A percentile compares a stretch with the other conserved stretches of the same genome.
Evolutionary conservation across 37 sponge, comb jelly and placozoan genomes (phyloP).

Genomic region (Tethya wilhelma): DNA sequence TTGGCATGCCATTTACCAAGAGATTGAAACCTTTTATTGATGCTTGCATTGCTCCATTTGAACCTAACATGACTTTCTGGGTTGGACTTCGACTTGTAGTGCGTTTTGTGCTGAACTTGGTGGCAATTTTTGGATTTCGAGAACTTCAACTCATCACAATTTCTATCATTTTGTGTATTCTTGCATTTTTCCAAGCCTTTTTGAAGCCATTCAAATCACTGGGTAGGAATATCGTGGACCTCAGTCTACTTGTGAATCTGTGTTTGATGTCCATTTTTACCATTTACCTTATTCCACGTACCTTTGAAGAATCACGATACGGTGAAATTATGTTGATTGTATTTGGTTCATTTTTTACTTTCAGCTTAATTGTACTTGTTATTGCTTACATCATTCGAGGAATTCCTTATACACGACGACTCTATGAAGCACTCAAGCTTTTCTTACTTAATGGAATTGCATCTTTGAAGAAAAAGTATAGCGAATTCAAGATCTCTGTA

Average conservation of each 20-base stretch:
- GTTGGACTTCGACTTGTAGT: slow-evolving; percentile 12
- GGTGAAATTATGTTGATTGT: too few species aligned
- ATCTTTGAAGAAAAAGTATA: too few species aligned
- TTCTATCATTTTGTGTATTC: neutral
- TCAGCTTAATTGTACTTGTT: too few species aligned
- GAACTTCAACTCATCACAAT: neutral
- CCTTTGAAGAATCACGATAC: too few species aligned
- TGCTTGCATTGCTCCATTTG: slow-evolving; percentile 30
- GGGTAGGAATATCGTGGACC: neutral
- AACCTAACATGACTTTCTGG: neutral
- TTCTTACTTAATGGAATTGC: too few species aligned
- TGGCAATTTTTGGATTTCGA: slow-evolving; percentile 1
- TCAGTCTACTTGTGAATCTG: neutral
- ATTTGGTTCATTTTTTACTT: too few species aligned
- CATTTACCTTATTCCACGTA: too few species aligned
- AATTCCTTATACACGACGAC: too few species aligned
- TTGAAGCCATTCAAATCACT: slow-evolving; percentile 2
- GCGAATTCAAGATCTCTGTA: too few species aligned
- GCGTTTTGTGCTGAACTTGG: neutral
- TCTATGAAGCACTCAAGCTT: too few species aligned
- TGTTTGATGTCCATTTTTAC: neutral
- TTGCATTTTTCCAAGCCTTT: neutral
- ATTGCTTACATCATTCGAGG: too few species aligned
- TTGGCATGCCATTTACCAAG: neutral
- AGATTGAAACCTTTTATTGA: slow-evolving; percentile 37